Evolutionary conservation across 2,797 vertebrate species (phyloP).

Genomic region (Hafferia zeledoni): DNA sequence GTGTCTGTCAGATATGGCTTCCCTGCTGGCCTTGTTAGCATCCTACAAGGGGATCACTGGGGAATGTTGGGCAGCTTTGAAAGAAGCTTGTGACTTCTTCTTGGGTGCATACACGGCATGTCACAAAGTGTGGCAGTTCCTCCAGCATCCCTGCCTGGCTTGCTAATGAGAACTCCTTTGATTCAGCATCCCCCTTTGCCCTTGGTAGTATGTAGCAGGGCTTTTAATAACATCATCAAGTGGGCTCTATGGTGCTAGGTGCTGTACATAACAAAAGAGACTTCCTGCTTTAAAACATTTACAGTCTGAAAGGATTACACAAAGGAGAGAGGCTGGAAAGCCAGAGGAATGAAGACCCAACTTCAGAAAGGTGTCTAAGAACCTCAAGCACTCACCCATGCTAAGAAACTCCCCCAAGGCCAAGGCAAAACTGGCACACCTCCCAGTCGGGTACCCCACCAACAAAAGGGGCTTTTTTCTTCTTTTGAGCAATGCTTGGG

Average conservation of each 20-base stretch:
- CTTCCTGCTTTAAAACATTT: slow-evolving; percentile 22
- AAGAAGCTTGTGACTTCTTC: slow-evolving; percentile 22
- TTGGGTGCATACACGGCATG: neutral
- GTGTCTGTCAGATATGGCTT: neutral
- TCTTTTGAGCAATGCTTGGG: slow-evolving; percentile 3
- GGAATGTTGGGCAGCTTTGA: neutral
- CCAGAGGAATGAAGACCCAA: neutral
- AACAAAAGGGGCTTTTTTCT: slow-evolving; percentile 11
- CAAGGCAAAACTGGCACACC: slow-evolving; percentile 24
- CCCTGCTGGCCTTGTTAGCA: neutral
- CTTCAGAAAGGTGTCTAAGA: slow-evolving; percentile 17
- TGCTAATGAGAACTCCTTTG: slow-evolving; percentile 47
- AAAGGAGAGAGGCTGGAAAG: neutral
- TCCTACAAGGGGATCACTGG: neutral
- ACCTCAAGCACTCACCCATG: neutral
- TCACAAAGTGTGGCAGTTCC: neutral
- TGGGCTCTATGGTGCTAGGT: neutral
- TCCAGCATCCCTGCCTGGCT: neutral
- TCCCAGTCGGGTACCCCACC: neutral
- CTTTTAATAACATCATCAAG: neutral
- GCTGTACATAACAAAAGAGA: neutral
- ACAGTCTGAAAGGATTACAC: neutral
- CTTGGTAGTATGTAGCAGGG: neutral
- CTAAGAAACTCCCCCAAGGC: neutral
- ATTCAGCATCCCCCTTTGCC: neutral